Evolutionary conservation across 2,888 invertebrate genomes (phyloP).

Genomic region (Miltochrista miniata): DNA sequence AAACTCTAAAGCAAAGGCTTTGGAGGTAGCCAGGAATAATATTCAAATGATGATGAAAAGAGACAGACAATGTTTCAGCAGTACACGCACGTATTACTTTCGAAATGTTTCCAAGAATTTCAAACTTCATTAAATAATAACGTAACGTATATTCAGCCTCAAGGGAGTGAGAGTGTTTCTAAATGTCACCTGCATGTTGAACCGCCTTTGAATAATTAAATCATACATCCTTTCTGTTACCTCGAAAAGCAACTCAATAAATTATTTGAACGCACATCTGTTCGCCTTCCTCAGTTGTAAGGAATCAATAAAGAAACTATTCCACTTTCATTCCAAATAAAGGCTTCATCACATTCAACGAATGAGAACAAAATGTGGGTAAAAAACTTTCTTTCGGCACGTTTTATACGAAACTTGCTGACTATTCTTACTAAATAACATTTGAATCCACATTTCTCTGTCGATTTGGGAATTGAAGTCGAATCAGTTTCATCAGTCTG

Average conservation of each 20-base stretch:
- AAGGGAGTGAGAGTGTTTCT: constrained; percentile 23
- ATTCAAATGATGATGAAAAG: no score
- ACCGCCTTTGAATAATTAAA: constrained; percentile 30
- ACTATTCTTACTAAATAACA: neutral
- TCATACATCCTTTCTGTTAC: constrained; percentile 15
- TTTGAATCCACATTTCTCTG: constrained; percentile 1
- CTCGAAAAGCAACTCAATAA: constrained; percentile 17
- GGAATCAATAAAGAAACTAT: constrained; percentile 51
- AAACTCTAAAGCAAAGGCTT: no score
- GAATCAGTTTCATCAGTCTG: no score
- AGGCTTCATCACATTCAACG: constrained; percentile 45
- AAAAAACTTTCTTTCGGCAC: constrained; percentile 23
- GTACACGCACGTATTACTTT: constrained; percentile 14
- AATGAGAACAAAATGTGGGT: constrained; percentile 34
- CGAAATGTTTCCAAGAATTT: constrained; percentile 24
- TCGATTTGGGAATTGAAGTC: neutral
- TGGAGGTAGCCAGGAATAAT: no score
- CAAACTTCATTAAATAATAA: constrained; percentile 34
- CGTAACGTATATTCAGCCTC: constrained; percentile 20
- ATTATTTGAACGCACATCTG: constrained; percentile 41
- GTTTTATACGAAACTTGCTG: constrained; percentile 7
- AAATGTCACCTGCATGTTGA: constrained; percentile 29
- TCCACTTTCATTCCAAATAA: constrained; percentile 34
- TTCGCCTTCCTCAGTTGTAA: constrained; percentile 31
- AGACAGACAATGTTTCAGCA: neutral